Evolutionary conservation across 2,888 invertebrate species (phyloP).

Genomic region (Orthonychiurus folsomi): DNA sequence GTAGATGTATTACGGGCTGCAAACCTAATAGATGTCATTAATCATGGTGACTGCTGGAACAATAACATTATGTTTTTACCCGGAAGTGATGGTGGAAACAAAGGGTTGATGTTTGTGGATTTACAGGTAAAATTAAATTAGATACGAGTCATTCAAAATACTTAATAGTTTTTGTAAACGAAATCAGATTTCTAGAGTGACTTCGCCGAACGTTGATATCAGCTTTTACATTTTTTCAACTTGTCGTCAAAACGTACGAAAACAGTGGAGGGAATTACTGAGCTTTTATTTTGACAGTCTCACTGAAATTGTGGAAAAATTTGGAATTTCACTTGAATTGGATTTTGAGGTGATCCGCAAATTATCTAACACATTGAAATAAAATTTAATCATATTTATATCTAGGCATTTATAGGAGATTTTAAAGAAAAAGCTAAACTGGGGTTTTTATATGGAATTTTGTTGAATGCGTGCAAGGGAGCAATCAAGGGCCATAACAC

Average conservation of each 20-base stretch:
- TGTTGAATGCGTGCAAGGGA: not conserved
- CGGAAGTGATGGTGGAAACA: not conserved
- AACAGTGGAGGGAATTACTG: not conserved
- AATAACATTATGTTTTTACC: conserved; percentile 1
- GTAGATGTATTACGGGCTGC: not conserved
- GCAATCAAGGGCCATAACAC: not conserved
- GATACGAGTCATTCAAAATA: not conserved
- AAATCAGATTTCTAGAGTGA: not conserved
- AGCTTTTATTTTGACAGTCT: not conserved
- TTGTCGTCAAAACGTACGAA: not conserved
- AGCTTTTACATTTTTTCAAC: not conserved
- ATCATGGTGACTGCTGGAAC: not conserved
- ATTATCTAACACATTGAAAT: too few relatives aligned
- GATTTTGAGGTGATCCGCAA: not conserved
- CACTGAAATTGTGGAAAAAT: not conserved
- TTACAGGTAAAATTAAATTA: not conserved
- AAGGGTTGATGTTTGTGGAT: not conserved
- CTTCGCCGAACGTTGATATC: not conserved
- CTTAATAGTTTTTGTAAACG: not conserved
- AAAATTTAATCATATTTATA: not conserved
- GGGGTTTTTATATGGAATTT: not conserved
- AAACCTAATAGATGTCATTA: not conserved
- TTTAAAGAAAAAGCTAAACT: not conserved
- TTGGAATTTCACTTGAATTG: not conserved
- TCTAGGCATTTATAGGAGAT: not conserved